Evolutionary conservation across 2,888 invertebrate species (phyloP).

Genomic region (Phytoseiulus persimilis): DNA sequence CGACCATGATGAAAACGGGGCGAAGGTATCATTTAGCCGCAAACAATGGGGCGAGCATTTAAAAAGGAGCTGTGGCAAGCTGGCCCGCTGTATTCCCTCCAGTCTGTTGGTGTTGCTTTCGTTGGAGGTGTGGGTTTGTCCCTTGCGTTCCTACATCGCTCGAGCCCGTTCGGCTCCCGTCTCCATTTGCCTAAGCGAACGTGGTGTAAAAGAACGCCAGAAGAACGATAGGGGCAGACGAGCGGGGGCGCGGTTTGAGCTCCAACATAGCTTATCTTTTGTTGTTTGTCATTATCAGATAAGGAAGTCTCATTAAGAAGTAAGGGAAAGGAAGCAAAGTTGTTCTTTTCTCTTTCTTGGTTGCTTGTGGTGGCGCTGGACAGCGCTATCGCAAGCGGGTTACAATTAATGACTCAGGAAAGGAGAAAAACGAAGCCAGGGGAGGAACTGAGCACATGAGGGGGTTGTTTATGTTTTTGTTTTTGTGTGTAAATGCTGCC

Average conservation of each 20-base stretch:
- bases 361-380: not conserved
- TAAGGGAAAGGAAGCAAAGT: slow-evolving; percentile 16
- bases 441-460: not conserved
- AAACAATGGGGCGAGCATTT: too few relatives aligned
- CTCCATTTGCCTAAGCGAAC: not conserved
- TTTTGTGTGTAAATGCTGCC: not conserved
- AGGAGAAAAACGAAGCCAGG: not conserved
- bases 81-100: not conserved
- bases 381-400: not conserved
- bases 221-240: not conserved
- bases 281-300: slow-evolving; percentile 30
- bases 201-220: not conserved
- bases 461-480: not conserved
- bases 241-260: not conserved
- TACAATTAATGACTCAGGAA: not conserved
- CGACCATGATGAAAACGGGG: not conserved
- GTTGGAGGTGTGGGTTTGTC: not conserved
- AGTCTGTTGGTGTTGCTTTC: not conserved
- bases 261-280: not conserved
- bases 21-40: not conserved
- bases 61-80: not conserved
- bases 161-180: not conserved
- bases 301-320: slow-evolving; percentile 39
- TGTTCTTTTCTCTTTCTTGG: not conserved
- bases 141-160: not conserved